Base-by-base conservation (phyloP, 2,113 vertebrate species). In the Cololabis saira region DNA sequence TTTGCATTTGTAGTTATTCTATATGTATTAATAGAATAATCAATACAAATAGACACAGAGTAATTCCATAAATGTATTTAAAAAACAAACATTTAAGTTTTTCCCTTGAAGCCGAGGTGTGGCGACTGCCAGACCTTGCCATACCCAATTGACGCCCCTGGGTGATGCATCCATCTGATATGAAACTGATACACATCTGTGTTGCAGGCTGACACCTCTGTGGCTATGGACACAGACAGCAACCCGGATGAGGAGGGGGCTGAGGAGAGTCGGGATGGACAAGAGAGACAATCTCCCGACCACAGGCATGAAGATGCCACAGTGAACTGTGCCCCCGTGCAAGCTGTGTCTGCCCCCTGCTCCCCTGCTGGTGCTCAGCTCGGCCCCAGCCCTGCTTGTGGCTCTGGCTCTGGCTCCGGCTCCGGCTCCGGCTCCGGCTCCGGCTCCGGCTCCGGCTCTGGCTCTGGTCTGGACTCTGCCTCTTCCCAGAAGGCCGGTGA, bases 161-260 rank as follows among this genome's bases (percentile, higher is more conserved):
- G n/a, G n/a, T n/a, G n/a, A n/a, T n/a, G n/a, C n/a, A n/a, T n/a
- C n/a, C 16, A 64, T 40, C 5, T 17, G 13, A 42, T 12, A 10
- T 14, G 13, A 4, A 64, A 58, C 45, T 52, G 2, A 22, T 4
- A 33, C 49, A n/a, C 17, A 54, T 43, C 22, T 74, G 54, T 67
- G 24, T 67, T 65, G 17, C 76, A 93, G 93, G 92, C 89, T 0
- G 93, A 92, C 77, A 75, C 88, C 37, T 90, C 88, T 0, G 81
- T 89, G 68, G 85, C 87, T 5, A 90, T 93, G 58, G 91, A 93
- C 70, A 92, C 92, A n/a, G 91, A 93, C 76, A 93, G 90, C 63
- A 93, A 92, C 55, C 88, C 87, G 40, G 92, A 93, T 1, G 93
- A 93, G 63, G 92, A 92, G 62, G 88, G 72, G 40, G 90, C 84